Conservation (phyloP, 35 echinoderm and acorn worm genomes). For the Stichopus chloronotus region DNA sequence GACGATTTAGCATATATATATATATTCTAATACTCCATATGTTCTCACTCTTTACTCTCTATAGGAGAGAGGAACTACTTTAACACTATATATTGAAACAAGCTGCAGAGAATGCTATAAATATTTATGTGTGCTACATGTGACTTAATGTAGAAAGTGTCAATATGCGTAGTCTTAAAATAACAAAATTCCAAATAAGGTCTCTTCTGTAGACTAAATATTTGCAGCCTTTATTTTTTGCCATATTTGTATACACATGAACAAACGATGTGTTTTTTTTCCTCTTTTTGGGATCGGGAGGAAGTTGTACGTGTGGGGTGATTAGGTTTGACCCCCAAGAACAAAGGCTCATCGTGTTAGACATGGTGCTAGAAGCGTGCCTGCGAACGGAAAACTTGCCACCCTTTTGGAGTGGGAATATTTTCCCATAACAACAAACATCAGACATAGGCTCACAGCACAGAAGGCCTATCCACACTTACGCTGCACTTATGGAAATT, state of each 20-base stretch:
- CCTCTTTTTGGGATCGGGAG: not conserved
- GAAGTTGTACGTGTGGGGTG: not conserved
- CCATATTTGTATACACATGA: not conserved
- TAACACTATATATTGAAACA: too few species aligned
- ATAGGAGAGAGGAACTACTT: too few species aligned
- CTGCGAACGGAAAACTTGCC: not conserved
- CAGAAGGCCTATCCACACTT: too few species aligned
- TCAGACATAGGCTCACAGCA: too few species aligned
- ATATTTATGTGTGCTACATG: too few species aligned
- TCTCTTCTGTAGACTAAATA: not conserved
- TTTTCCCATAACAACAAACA: conserved; percentile 38
- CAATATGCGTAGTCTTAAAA: too few species aligned
- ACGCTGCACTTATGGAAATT: not conserved
- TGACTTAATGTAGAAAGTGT: too few species aligned
- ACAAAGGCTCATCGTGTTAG: not conserved
- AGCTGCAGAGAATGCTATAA: too few species aligned
- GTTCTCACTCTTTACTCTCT: too few species aligned
- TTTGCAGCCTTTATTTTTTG: not conserved
- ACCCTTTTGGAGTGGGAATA: not conserved
- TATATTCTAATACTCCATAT: too few species aligned
- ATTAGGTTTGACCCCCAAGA: not conserved
- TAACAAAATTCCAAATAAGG: not conserved
- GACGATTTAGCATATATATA: too few species aligned
- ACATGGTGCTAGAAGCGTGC: not conserved
- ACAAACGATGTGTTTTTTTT: not conserved